phyloP scores from a whole-genome alignment of 2,113 vertebrate genomes.

The Xenotilapia longispinis region DNA sequence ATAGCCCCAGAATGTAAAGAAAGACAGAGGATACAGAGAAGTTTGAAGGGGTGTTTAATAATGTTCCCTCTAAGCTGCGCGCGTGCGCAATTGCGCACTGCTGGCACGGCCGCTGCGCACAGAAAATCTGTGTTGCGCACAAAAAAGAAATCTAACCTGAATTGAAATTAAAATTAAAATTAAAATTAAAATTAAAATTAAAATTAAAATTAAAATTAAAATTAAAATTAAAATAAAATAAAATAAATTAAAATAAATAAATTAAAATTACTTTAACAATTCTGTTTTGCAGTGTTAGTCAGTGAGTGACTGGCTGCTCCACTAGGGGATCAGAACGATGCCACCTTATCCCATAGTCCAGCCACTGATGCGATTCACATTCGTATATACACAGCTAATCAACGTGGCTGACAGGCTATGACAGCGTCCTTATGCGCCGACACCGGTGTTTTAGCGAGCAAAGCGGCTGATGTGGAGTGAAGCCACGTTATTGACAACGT shows the following conservation, averaged over 20 bases:
- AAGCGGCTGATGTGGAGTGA: not conserved
- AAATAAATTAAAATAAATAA: too few species aligned
- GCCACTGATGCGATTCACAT: accelerated
- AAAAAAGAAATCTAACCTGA: too few species aligned
- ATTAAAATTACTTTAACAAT: too few species aligned
- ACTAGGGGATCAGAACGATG: accelerated
- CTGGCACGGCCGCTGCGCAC: accelerated
- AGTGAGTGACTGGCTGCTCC: accelerated
- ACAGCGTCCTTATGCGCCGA: accelerated
- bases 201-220: too few species aligned
- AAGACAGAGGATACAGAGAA: not conserved
- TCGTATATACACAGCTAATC: accelerated
- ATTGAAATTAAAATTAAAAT: too few species aligned
- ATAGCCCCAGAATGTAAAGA: not conserved
- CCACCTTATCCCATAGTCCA: too few species aligned
- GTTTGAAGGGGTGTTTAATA: not conserved
- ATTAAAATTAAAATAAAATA: too few species aligned
- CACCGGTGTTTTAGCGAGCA: accelerated
- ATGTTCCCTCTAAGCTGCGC: not conserved
- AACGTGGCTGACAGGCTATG: accelerated
- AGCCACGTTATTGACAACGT: not conserved
- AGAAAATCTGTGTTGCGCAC: not conserved
- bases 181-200: too few species aligned
- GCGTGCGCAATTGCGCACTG: accelerated
- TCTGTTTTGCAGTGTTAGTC: too few species aligned